Evolutionary conservation across 2,888 invertebrate genomes (phyloP), one percentile per base, ranked within the genome.

Genomic region (Uropetala carovei): DNA sequence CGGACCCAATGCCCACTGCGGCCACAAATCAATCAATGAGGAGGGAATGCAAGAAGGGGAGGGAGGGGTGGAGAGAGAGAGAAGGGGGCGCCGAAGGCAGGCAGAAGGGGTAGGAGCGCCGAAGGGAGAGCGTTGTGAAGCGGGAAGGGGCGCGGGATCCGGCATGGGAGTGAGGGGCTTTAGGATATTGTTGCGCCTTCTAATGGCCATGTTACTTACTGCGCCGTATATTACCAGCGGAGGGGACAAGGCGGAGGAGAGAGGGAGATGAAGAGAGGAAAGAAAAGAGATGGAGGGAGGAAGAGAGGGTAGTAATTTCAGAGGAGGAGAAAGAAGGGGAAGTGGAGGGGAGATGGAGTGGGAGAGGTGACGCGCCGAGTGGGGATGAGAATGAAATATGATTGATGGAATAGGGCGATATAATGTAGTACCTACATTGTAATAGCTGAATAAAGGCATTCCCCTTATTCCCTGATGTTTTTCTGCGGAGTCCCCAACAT

Each of bases 21-120:
- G 89, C 89, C 89, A 89, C 89, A 89, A 89, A 89, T 89, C 89
- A 89, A 89, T 89, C 89, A 89, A 89, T 89, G 89, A 86, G 86
- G 83, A 83, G 56, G 27, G 60, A 16, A 16, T 43, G 82, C 43
- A n/a, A n/a, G 86, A 86, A 27, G 85, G 59, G 85, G 27, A 14
- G 18, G 43, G 57, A 83, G 83, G 30, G 14, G n/a, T n/a, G 4
- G 1, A 22, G n/a, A 13, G 82, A 27, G 30, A 43, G 82, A 30
- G 11, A 43, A 22, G 75, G 8, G 75, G n/a, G 75, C 11, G 22
- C 14, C 16, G 8, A 14, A n/a, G 18, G 85, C 22, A 27, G 14
- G 14, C 16, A 58, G 85, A n/a, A 85, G 58, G 84, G 84, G 18
- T 18, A 85, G 84, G n/a, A 8, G 84, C 2, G 22, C 2, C n/a